Base-by-base conservation (phyloP, 1,140 invertebrate species). In the Theocolax elegans region DNA sequence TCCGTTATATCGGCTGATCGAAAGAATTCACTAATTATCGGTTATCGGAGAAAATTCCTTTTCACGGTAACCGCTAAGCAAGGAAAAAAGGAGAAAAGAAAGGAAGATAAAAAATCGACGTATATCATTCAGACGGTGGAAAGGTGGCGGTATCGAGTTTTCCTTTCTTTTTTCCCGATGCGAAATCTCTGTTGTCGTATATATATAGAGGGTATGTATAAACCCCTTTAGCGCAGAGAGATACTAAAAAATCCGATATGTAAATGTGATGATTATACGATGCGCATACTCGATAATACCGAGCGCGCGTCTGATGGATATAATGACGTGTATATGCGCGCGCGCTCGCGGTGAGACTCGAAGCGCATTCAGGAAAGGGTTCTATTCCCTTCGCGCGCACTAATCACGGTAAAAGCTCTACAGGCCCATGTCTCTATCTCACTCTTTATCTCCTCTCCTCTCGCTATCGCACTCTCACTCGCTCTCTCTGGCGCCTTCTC, bases 341-440 rank as follows among this genome's bases (percentile, higher is more conserved):
- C 13, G 19, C 19, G 13, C n/a, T n/a, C 23, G 8, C 15, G 17
- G 53, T 56, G 27, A 9, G 29, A n/a, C n/a, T 35, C 29, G 29
- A n/a, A 35, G 53, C 17, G 54, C 19, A 40, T 58, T 58, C 38
- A 58, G 31, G 19, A 56, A 58, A 27, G 49, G 66, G 53, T 44
- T 67, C 38, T 62, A 70, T 70, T 72, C 67, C 54, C 64, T 72
- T 71, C 42, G 72, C 59, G 72, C 59, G 46, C 68, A 76, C 70
- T 76, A 76, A 76, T 76, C 74, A 72, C 51, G 71, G 70, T 76
- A 76, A 76, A 76, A 76, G 74, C 71, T 17, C 35, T 15, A 0
- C 38, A 15, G 31, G 2, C 23, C 17, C 21, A 8, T 19, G 13
- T 23, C 12, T 17, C 54, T 58, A 25, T 15, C 17, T 21, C 53